phyloP scores from a whole-genome alignment of 2,888 invertebrate genomes.

The Diogma glabrata region DNA sequence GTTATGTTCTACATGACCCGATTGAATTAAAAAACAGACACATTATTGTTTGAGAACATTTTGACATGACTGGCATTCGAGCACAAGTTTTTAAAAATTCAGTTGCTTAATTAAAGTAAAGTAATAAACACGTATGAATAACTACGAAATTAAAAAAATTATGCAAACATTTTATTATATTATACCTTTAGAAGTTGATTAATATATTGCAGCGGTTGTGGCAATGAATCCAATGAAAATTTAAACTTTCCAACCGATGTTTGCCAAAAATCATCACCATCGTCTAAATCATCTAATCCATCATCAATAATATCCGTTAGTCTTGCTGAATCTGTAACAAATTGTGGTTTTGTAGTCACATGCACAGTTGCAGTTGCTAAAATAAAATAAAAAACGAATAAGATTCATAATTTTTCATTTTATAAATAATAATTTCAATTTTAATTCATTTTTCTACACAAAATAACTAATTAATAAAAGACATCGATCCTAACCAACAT shows the following conservation, averaged over 20 bases:
- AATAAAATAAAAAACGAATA: slow-evolving; percentile 15
- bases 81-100: too few relatives aligned
- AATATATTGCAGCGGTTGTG: slow-evolving; percentile 86
- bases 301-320: slow-evolving; percentile 60
- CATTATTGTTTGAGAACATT: too few relatives aligned
- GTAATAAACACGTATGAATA: too few relatives aligned
- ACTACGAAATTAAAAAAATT: too few relatives aligned
- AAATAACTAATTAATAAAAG: neutral
- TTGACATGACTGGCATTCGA: too few relatives aligned
- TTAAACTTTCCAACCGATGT: slow-evolving; percentile 88
- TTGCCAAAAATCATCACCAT: slow-evolving; percentile 80
- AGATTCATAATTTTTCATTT: neutral
- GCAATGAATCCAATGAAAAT: slow-evolving; percentile 79
- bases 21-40: too few relatives aligned
- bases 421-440: neutral
- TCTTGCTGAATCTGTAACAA: slow-evolving; percentile 40
- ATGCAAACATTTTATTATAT: too few relatives aligned
- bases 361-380: slow-evolving; percentile 55
- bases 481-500: slow-evolving; percentile 55
- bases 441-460: neutral
- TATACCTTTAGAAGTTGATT: slow-evolving; percentile 68
- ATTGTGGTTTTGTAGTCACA: slow-evolving; percentile 63
- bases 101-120: too few relatives aligned
- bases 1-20: too few relatives aligned
- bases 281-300: slow-evolving; percentile 50